These are phyloP conservation scores for Lamellibrachia luymesi DNA, from an alignment of 1,140 invertebrate species.

Conservation along the genomic window DNA sequence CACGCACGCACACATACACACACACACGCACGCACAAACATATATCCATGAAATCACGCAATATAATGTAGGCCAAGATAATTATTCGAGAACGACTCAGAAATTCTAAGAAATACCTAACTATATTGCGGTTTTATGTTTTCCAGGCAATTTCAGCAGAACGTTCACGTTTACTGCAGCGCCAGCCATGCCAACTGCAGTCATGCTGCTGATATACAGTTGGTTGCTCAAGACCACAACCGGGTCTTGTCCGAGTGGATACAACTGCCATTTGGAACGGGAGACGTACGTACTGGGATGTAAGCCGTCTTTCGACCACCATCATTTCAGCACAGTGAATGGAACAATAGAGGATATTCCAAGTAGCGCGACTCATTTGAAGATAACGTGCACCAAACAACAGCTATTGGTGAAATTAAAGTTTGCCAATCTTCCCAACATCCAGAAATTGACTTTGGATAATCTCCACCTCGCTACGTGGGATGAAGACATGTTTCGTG, in stretches of 20 bases:
- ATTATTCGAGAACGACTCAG: no score
- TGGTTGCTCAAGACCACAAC: not conserved
- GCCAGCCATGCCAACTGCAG: not conserved
- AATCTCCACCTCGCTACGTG: not conserved
- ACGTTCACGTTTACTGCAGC: not conserved
- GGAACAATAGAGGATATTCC: not conserved
- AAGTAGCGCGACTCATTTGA: not conserved
- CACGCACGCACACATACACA: no score
- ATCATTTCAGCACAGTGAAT: not conserved
- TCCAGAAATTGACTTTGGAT: not conserved
- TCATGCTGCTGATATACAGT: not conserved
- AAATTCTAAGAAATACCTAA: no score
- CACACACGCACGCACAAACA: no score
- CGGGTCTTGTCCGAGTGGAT: not conserved
- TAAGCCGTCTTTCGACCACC: not conserved
- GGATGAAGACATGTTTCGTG: not conserved
- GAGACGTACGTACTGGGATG: not conserved
- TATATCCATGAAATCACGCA: no score
- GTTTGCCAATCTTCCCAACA: not conserved
- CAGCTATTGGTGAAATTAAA: not conserved
- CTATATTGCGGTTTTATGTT: not conserved
- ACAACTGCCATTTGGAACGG: not conserved
- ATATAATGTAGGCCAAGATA: no score
- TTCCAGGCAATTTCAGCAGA: not conserved
- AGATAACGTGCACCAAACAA: not conserved